Conservation (phyloP, 2,888 invertebrate genomes). For the Himalopsyche japonica region DNA sequence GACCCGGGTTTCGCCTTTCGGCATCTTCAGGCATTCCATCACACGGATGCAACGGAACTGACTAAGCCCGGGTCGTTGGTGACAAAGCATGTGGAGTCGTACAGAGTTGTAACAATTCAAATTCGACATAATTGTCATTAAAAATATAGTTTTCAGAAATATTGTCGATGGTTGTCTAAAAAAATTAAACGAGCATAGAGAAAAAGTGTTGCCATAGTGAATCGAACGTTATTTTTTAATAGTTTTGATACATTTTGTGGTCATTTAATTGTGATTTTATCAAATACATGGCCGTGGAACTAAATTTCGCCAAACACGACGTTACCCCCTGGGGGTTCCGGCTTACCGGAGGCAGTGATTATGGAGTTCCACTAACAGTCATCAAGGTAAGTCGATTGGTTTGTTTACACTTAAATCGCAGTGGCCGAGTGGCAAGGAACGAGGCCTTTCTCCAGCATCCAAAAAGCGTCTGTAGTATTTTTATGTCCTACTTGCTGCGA, state of each 20-base stretch:
- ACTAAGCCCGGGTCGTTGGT: too few relatives aligned
- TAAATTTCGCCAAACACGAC: conserved; percentile 47
- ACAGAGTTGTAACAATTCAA: too few relatives aligned
- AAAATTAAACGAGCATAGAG: background rate
- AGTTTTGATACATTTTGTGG: background rate
- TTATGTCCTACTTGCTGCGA: too few relatives aligned
- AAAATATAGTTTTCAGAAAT: background rate
- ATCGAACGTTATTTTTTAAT: background rate
- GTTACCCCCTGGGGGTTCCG: conserved; percentile 78
- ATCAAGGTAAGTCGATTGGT: conserved; percentile 63
- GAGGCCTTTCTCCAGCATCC: too few relatives aligned
- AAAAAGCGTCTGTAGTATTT: too few relatives aligned
- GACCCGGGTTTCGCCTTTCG: too few relatives aligned
- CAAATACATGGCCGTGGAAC: conserved; percentile 30
- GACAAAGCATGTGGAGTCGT: too few relatives aligned
- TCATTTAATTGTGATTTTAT: background rate
- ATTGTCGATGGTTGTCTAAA: background rate
- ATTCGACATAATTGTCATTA: too few relatives aligned
- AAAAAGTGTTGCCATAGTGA: background rate
- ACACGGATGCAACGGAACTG: too few relatives aligned
- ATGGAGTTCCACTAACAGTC: conserved; percentile 72
- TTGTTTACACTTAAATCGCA: too few relatives aligned
- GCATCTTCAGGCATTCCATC: too few relatives aligned
- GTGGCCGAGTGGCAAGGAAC: too few relatives aligned
- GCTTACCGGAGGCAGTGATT: conserved; percentile 74